These are phyloP conservation scores for Danio tinwini DNA, from an alignment of 2,797 vertebrate genomes.

Conservation along the genomic window DNA sequence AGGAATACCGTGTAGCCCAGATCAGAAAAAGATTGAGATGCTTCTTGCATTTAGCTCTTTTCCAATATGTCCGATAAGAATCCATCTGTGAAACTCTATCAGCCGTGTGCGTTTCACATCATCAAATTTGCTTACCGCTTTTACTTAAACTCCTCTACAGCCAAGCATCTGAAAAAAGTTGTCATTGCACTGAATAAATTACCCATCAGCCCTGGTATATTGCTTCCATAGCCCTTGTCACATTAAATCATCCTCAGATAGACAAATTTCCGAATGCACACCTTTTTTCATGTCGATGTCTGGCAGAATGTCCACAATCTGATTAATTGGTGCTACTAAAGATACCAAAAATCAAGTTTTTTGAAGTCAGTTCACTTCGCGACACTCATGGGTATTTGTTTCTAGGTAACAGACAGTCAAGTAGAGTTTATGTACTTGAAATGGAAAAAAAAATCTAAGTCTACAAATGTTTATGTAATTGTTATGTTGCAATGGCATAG, in stretches of 20 bases:
- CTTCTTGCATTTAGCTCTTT: slow-evolving; percentile 7
- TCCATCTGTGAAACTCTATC: slow-evolving; percentile 1
- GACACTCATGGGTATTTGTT: background rate
- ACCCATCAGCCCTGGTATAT: slow-evolving; percentile 7
- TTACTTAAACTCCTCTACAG: background rate
- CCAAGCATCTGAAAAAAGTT: slow-evolving; percentile 33
- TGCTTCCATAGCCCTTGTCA: slow-evolving; percentile 22
- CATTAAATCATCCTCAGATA: slow-evolving; percentile 15
- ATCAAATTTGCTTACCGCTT: slow-evolving; percentile 1
- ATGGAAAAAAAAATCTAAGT: no score
- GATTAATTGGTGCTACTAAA: slow-evolving; percentile 10
- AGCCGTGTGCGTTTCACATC: background rate
- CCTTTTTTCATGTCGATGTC: slow-evolving; percentile 1
- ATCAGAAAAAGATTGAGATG: background rate
- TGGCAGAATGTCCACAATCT: background rate
- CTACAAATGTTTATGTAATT: background rate
- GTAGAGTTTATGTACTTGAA: background rate
- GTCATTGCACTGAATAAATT: slow-evolving; percentile 18
- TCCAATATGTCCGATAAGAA: background rate
- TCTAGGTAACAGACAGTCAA: background rate
- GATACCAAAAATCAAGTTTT: background rate
- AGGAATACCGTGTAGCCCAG: background rate
- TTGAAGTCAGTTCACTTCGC: background rate
- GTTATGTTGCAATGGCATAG: background rate
- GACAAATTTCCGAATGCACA: slow-evolving; percentile 17